Evolutionary conservation across 1,140 invertebrate species (phyloP).

Genomic region (Hyposmocoma kahamanoa): DNA sequence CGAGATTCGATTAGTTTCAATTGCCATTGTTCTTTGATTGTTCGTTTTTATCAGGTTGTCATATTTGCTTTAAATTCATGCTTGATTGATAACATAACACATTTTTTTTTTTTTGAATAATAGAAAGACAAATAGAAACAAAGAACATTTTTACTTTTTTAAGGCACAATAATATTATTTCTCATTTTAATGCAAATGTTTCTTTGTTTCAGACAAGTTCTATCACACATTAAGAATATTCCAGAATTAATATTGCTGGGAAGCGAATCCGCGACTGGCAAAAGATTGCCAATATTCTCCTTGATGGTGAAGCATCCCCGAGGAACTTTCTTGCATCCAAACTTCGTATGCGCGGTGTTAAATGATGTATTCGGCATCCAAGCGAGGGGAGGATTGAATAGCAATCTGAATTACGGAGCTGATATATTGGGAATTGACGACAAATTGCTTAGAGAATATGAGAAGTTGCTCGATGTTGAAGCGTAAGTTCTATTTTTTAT

Average conservation of each 20-base stretch:
- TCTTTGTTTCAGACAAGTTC: slow-evolving; percentile 78
- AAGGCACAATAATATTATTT: no score
- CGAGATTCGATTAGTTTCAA: no score
- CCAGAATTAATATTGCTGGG: slow-evolving; percentile 88
- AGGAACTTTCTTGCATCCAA: slow-evolving; percentile 91
- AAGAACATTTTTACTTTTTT: no score
- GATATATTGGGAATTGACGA: slow-evolving; percentile 89
- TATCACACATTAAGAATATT: slow-evolving; percentile 82
- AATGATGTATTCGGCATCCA: slow-evolving; percentile 96
- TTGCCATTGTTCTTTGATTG: no score
- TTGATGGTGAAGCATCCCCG: slow-evolving; percentile 88
- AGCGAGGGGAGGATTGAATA: slow-evolving; percentile 85
- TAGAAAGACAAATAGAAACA: no score
- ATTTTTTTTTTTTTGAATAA: no score
- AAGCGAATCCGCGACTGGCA: slow-evolving; percentile 76
- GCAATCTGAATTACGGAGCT: slow-evolving; percentile 83
- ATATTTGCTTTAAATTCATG: no score
- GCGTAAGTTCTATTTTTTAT: slow-evolving; percentile 70
- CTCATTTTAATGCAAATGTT: no score
- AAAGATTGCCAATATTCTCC: slow-evolving; percentile 88
- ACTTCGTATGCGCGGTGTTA: slow-evolving; percentile 89
- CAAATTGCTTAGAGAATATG: slow-evolving; percentile 83
- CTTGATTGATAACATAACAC: no score
- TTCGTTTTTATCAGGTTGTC: no score
- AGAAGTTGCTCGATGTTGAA: slow-evolving; percentile 83